Evolutionary conservation across 1,140 invertebrate species (phyloP).

Genomic region (Drosophila equinoxialis): DNA sequence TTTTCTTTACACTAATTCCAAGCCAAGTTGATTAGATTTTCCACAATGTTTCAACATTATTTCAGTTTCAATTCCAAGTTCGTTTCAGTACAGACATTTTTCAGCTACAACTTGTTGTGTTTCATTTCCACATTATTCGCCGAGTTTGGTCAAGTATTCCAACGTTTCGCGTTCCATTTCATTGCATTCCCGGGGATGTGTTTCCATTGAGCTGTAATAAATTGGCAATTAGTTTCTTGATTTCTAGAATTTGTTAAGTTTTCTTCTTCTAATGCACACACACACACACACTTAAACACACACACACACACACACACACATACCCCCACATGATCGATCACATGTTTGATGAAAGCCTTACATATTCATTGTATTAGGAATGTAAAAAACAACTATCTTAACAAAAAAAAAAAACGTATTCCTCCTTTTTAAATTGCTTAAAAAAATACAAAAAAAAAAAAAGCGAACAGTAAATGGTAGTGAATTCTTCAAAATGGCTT

Average conservation of each 20-base stretch:
- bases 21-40: no score
- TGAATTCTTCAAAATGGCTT: slow-evolving; percentile 80
- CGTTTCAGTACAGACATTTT: no score
- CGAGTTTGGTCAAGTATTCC: no score
- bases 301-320: background rate
- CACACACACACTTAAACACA: background rate
- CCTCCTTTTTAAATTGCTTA: slow-evolving; percentile 14
- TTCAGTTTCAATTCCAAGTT: no score
- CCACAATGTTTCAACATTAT: no score
- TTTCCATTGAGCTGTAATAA: background rate
- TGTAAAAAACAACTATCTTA: background rate
- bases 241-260: background rate
- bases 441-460: slow-evolving; percentile 27
- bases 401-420: background rate
- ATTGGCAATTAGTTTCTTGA: background rate
- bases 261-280: slow-evolving; percentile 4
- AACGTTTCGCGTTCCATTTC: background rate
- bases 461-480: slow-evolving; percentile 63
- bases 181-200: background rate
- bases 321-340: slow-evolving; percentile 6
- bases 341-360: slow-evolving; percentile 19
- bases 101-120: no score
- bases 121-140: no score
- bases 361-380: slow-evolving; percentile 19
- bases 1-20: no score